Evolutionary conservation across 2,113 vertebrate species (phyloP).

Genomic region (Rhinoptilus africanus): DNA sequence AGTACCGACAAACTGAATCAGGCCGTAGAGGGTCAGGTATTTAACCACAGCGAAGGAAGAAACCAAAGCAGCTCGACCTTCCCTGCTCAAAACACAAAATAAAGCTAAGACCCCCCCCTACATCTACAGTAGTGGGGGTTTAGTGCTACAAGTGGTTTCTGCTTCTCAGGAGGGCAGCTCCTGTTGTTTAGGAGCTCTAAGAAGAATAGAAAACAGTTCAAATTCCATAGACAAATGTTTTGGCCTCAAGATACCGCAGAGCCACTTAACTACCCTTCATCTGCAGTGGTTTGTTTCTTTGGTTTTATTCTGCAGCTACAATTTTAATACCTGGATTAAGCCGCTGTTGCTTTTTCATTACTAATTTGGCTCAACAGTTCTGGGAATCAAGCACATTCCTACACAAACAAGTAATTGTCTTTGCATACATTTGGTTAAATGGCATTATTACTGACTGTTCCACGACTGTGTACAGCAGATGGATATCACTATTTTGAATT

Average conservation of each 20-base stretch:
- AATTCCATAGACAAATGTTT: background rate
- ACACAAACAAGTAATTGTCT: background rate
- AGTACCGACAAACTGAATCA: conserved; percentile 65
- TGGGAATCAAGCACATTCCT: background rate
- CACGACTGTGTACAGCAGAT: background rate
- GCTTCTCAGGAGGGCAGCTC: background rate
- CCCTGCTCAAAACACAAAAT: conserved; percentile 48
- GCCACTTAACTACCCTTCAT: background rate
- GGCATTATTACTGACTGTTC: background rate
- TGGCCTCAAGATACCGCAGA: background rate
- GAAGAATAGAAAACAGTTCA: background rate
- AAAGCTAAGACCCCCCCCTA: background rate
- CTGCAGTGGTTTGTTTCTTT: background rate
- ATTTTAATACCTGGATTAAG: background rate
- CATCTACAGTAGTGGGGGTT: background rate
- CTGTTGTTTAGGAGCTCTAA: background rate
- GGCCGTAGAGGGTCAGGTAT: conserved; percentile 63
- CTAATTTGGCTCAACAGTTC: background rate
- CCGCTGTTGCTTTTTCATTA: background rate
- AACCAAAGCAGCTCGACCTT: conserved; percentile 73
- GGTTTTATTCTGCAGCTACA: background rate
- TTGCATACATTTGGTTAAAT: background rate
- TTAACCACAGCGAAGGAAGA: conserved; percentile 74
- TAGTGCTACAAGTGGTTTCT: background rate
- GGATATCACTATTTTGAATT: background rate